phyloP scores from a whole-genome alignment of 2,797 vertebrate genomes.

The Aphelocoma californica region DNA sequence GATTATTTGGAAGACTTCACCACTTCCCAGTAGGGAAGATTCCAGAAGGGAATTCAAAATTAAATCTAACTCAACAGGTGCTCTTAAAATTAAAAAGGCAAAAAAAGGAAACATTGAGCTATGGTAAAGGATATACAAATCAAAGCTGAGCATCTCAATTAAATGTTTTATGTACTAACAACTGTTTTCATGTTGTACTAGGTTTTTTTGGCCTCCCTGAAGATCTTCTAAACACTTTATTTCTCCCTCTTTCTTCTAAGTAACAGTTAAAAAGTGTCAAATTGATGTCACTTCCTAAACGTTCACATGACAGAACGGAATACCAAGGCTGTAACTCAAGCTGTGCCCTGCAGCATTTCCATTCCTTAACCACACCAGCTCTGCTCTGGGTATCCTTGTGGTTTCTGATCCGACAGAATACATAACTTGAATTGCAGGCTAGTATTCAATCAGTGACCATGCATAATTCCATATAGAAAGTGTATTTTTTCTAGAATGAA shows the following conservation, averaged over 20 bases:
- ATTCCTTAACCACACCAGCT: background rate
- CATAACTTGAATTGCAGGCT: constrained; percentile 8
- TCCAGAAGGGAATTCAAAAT: background rate
- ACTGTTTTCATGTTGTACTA: background rate
- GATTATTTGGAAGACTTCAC: background rate
- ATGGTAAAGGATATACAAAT: background rate
- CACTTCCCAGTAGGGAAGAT: background rate
- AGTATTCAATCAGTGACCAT: background rate
- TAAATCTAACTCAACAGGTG: background rate
- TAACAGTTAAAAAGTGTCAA: background rate
- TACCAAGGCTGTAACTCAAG: background rate
- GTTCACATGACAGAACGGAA: background rate
- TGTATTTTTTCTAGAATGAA: constrained; percentile 46
- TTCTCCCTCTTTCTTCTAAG: background rate
- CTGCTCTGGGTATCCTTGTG: background rate
- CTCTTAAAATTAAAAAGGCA: background rate
- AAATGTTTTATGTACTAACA: background rate
- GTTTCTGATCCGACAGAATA: background rate
- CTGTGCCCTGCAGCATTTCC: background rate
- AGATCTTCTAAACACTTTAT: background rate
- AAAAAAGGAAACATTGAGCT: background rate
- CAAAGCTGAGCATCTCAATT: background rate
- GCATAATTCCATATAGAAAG: constrained; percentile 6
- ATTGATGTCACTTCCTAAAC: background rate
- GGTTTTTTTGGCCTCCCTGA: background rate